Evolutionary conservation across 2,113 vertebrate species (phyloP).

Genomic region (Pollimyrus isidori): DNA sequence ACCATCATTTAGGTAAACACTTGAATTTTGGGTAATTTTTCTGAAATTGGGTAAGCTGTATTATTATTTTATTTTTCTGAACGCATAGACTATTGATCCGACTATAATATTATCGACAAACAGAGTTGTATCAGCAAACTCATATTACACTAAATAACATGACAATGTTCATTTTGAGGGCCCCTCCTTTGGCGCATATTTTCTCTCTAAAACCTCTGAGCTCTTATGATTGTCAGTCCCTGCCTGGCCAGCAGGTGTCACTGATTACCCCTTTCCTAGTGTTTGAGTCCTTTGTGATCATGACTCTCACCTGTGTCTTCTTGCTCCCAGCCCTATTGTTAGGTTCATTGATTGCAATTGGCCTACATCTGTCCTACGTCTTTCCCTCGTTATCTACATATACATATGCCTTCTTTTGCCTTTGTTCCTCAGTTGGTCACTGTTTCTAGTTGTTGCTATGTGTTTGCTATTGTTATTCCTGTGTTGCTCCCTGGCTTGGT

Average conservation of each 20-base stretch:
- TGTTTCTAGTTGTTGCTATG: background rate
- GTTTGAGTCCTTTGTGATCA: background rate
- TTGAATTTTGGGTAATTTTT: background rate
- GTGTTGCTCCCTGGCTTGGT: background rate
- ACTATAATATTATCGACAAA: background rate
- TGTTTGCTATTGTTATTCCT: background rate
- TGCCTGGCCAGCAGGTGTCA: background rate
- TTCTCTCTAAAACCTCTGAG: background rate
- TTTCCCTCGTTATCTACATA: background rate
- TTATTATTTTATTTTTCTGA: background rate
- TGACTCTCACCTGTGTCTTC: background rate
- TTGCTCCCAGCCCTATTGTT: background rate
- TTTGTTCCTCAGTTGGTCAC: background rate
- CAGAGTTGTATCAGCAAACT: background rate
- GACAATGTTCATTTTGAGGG: background rate
- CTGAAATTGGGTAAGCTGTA: background rate
- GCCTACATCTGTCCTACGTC: background rate
- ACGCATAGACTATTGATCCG: background rate
- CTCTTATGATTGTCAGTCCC: background rate
- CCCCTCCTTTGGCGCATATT: background rate
- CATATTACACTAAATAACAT: background rate
- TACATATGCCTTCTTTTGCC: background rate
- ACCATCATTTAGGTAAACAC: background rate
- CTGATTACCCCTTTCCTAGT: background rate
- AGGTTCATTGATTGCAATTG: background rate